Base-by-base conservation (phyloP, 2,113 vertebrate genomes). In the Phylloscopus whistleri region DNA sequence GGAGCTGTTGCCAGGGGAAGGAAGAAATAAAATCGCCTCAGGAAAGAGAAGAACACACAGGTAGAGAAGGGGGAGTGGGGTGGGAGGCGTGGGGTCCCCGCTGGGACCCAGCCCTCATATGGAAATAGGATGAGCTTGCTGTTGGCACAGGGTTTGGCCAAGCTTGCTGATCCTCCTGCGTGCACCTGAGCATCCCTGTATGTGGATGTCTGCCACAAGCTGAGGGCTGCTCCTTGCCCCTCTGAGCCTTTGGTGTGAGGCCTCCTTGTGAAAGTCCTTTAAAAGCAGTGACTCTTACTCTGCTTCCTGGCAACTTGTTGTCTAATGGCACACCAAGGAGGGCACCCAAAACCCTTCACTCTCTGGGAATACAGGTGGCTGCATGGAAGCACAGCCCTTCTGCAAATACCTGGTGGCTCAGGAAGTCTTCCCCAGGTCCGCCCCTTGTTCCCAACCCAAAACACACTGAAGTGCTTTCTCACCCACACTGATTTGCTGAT, bases 141-240 rank as follows among this genome's bases (percentile, higher is more conserved):
- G 4, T 4, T 10, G n/a, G 43, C 43, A 15, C 10, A 26, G 51
- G 51, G 12, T 70, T 62, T 69, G 73, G 31, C 49, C 12, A 3
- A 76, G 22, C 24, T 30, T 58, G 26, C 74, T 69, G 28, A 73
- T 52, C 62, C 37, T 11, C 2, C 37, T 6, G 6, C 0, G 4
- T 39, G 27, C 30, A 58, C 20, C 35, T 5, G 0, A 18, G 15
- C 20, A 13, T 46, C 39, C 17, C 44, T 2, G 3, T 5, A 5
- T 0, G 1, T 1, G 3, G 33, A 37, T 11, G 33, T 31, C 24
- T 89, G 58, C 41, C 39, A 35, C 7, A 1, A 0, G 0, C 35
- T 30, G 68, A 33, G 27, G 20, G n/a, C 0, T 58, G 26, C 2
- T 56, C 82, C 23, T 35, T 35, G 33, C 21, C 0, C 4, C 44